Conservation (phyloP, 2,797 vertebrate species). For the Phoeniculus purpureus region DNA sequence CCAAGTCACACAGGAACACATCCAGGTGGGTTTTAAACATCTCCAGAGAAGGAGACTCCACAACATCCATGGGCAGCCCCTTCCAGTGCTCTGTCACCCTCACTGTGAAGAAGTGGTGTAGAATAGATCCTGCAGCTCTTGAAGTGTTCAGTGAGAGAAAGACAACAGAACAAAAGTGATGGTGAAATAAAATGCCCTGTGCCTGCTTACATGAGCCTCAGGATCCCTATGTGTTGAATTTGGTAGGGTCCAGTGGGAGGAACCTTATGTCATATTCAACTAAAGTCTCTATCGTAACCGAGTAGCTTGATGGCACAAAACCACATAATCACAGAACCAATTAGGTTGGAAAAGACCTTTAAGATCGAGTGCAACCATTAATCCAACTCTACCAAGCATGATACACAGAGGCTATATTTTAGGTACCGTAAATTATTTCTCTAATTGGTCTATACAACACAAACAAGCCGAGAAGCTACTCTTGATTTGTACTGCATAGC, state of each 20-base stretch:
- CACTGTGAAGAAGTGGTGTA: neutral
- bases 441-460: neutral
- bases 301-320: neutral
- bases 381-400: too few relatives aligned
- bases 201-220: neutral
- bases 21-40: too few relatives aligned
- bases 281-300: neutral
- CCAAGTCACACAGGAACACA: too few relatives aligned
- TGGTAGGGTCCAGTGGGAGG: neutral
- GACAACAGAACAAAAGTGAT: neutral
- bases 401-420: neutral
- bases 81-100: too few relatives aligned
- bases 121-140: neutral
- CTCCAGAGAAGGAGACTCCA: too few relatives aligned
- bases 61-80: too few relatives aligned
- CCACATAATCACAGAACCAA: neutral
- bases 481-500: neutral
- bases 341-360: too few relatives aligned
- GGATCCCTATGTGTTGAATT: neutral
- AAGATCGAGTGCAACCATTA: too few relatives aligned
- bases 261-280: neutral
- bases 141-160: neutral
- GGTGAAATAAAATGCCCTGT: neutral
- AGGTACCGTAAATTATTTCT: neutral
- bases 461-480: neutral